These are phyloP conservation scores for Perodicticus potto DNA, from an alignment of 2,797 vertebrate genomes.

Conservation along the genomic window DNA sequence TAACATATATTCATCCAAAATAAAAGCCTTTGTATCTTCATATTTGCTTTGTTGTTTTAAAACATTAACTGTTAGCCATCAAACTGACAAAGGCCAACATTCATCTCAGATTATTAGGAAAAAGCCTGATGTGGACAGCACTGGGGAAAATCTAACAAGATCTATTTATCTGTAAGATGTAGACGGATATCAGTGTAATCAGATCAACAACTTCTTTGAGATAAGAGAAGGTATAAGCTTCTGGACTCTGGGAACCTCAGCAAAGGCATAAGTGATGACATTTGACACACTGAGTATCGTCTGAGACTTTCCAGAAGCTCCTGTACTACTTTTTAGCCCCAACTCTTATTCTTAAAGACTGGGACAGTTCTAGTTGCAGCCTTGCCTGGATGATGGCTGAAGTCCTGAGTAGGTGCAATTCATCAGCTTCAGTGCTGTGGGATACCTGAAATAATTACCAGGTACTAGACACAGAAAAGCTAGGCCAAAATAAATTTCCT, in stretches of 20 bases:
- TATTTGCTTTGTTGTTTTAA: not conserved
- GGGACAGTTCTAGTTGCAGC: not conserved
- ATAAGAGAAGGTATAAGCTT: not conserved
- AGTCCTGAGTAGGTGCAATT: not conserved
- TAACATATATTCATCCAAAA: not conserved
- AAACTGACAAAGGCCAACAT: not conserved
- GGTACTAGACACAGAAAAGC: not conserved
- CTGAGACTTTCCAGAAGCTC: not conserved
- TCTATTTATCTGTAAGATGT: not conserved
- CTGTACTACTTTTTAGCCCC: not conserved
- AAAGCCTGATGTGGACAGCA: not conserved
- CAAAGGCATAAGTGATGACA: not conserved
- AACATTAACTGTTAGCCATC: not conserved
- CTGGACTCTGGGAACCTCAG: too few species aligned
- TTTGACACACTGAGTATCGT: not conserved
- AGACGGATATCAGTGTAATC: not conserved
- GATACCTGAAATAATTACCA: not conserved
- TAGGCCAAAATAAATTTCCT: not conserved
- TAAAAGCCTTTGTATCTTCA: not conserved
- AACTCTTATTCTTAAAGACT: not conserved
- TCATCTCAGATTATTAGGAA: not conserved
- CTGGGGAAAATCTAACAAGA: not conserved
- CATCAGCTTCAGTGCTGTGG: not conserved
- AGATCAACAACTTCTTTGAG: not conserved
- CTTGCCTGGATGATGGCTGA: not conserved